phyloP scores from a whole-genome alignment of 2,888 invertebrate genomes.

The Diarsia mendica region DNA sequence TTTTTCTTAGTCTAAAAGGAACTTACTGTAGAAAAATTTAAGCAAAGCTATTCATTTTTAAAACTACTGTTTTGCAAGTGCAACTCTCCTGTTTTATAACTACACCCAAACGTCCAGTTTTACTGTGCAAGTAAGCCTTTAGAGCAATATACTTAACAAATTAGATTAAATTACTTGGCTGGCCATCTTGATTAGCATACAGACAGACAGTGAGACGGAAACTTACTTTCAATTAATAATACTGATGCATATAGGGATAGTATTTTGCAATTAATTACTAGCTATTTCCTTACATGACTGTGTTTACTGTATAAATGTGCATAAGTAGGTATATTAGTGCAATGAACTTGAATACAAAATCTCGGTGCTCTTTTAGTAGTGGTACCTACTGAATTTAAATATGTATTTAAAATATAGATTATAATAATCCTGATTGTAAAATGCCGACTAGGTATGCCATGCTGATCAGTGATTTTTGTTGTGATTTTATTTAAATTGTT shows the following conservation, averaged over 20 bases:
- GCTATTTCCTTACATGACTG: conserved; percentile 40
- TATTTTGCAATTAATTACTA: conserved; percentile 43
- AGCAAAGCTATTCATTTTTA: neutral
- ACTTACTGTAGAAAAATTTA: neutral
- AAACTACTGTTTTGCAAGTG: neutral
- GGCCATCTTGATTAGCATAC: conserved; percentile 45
- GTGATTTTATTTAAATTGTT: conserved; percentile 8
- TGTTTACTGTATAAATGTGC: conserved; percentile 42
- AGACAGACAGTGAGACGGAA: conserved; percentile 33
- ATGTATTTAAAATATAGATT: conserved; percentile 19
- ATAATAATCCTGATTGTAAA: conserved; percentile 14
- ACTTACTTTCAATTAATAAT: conserved; percentile 34
- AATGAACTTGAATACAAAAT: conserved; percentile 48
- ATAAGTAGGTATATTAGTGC: conserved; percentile 29
- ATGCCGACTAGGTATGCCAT: neutral
- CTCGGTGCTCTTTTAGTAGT: conserved; percentile 21
- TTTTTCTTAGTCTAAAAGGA: conserved; percentile 13
- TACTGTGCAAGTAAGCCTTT: neutral
- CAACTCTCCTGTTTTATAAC: conserved; percentile 4
- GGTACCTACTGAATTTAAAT: conserved; percentile 36
- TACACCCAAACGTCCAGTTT: conserved; percentile 6
- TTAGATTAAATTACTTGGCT: conserved; percentile 21
- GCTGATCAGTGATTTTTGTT: conserved; percentile 1
- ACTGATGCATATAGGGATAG: conserved; percentile 27
- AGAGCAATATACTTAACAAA: conserved; percentile 11